Base-by-base conservation (phyloP, 1,140 invertebrate species). In the Lutraria rhynchaena region DNA sequence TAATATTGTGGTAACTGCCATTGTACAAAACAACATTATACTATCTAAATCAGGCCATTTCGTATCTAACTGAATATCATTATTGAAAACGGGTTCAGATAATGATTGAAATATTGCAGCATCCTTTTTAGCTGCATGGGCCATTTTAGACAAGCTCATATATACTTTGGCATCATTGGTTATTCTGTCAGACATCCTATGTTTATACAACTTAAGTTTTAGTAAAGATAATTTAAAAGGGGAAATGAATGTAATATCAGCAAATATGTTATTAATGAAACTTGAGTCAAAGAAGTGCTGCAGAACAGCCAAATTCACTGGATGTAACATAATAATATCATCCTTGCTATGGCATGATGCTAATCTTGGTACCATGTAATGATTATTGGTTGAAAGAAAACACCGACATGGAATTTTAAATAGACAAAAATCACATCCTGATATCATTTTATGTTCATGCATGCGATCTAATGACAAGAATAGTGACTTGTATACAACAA, bases 381-480 rank as follows among this genome's bases (percentile, higher is more conserved):
- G 41, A 29, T 57, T 41, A 55, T 75, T 71, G 13, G 83, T 67
- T 49, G 83, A 74, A 33, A 84, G 33, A 29, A 76, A 75, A 69
- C 70, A 83, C 27, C 37, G 44, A 74, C 82, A 83, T 57, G 69
- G 75, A 31, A 83, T 27, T 2, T 33, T 70, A 46, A 83, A 69
- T 22, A 83, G 51, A 75, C 75, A 83, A 69, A 80, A 83, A 46
- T 63, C 58, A 65, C 69, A 82, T 0, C 80, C 69, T 37, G 41
- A 49, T 2, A 82, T 49, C 55, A 82, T 82, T 53, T 51, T 74
- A 33, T 83, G 82, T 31, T 51, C 29, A 9, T 44, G n/a, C n/a
- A n/a, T n/a, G n/a, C 82, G 80, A 44, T 83, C 69, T 19, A 80
- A 31, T 22, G 82, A 70, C 24, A 80, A 17, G 19, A 80, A 37